A percentile compares a stretch with the other conserved stretches of the same genome.
These are phyloP conservation scores for Dasyornis broadbenti DNA, from an alignment of 2,113 vertebrate species.

Conservation along the genomic window DNA sequence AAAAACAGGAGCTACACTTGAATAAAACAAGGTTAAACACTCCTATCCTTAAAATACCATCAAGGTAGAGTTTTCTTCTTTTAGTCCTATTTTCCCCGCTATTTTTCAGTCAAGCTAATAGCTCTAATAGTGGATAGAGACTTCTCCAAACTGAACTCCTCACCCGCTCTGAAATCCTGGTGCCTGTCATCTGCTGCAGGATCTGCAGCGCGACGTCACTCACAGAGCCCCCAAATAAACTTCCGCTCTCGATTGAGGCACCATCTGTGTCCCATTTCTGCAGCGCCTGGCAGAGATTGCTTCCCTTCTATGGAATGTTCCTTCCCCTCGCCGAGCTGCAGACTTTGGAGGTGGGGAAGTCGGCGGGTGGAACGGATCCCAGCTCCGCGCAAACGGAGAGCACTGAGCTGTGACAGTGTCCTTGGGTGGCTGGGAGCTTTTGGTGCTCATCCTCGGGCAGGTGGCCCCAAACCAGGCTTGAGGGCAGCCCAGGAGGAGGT, in stretches of 20 bases:
- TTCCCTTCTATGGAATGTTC: constrained; percentile 58
- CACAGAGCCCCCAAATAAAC: constrained; percentile 35
- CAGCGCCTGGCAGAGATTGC: background rate
- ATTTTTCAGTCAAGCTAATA: background rate
- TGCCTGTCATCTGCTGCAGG: constrained; percentile 2
- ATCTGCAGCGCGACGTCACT: background rate
- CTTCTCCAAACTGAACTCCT: background rate
- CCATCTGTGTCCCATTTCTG: constrained; percentile 63
- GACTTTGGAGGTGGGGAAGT: background rate
- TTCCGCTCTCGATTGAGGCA: constrained; percentile 33
- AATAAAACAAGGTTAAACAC: background rate
- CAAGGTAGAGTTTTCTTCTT: background rate
- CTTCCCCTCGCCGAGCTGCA: background rate
- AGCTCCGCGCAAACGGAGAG: background rate
- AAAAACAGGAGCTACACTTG: background rate
- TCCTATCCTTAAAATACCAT: background rate
- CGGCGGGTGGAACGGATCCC: background rate
- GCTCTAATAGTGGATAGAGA: background rate
- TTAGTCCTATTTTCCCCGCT: too few species aligned
- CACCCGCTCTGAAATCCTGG: background rate
- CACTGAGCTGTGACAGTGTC: rapidly evolving
- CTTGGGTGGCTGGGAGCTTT: background rate
- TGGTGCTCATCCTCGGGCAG: background rate
- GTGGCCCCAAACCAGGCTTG: background rate
- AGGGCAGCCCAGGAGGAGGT: too few species aligned